Conservation (phyloP, 2,113 vertebrate species). For the Proterorhinus semilunaris region DNA sequence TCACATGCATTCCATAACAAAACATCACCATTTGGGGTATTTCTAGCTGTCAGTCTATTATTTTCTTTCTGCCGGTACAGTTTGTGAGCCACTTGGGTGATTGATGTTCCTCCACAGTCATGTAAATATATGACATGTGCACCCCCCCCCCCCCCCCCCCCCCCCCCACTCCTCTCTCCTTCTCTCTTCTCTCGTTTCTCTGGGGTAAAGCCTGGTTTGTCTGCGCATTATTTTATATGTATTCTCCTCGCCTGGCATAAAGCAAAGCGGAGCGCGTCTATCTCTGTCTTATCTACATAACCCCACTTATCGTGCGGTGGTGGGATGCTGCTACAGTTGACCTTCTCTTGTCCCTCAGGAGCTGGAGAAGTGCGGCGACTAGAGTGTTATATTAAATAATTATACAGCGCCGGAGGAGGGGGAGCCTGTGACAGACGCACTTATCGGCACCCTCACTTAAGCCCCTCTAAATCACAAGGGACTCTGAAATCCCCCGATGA, state of each 20-base stretch:
- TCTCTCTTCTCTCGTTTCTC: constrained; percentile 14
- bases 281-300: constrained; percentile 47
- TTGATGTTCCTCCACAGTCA: constrained; percentile 33
- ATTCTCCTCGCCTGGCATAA: constrained; percentile 21
- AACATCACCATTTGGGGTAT: not conserved
- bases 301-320: constrained; percentile 30
- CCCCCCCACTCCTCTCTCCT: not conserved
- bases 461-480: constrained; percentile 16
- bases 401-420: constrained; percentile 18
- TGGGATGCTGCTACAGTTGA: constrained; percentile 34
- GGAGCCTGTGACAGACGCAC: constrained; percentile 2
- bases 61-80: not conserved
- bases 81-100: constrained; percentile 24
- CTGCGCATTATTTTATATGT: constrained; percentile 25
- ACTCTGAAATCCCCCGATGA: constrained; percentile 6
- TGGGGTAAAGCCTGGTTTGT: constrained; percentile 20
- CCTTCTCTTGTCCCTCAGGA: constrained; percentile 15
- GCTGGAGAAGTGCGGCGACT: constrained; percentile 16
- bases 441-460: constrained; percentile 10
- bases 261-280: constrained; percentile 30
- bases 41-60: not conserved
- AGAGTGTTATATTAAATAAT: constrained; percentile 39
- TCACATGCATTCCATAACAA: not conserved
- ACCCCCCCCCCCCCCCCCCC: not conserved
- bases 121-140: constrained; percentile 31